Conservation (phyloP, 2,888 invertebrate genomes). For the Sarcophaga caerulescens region DNA sequence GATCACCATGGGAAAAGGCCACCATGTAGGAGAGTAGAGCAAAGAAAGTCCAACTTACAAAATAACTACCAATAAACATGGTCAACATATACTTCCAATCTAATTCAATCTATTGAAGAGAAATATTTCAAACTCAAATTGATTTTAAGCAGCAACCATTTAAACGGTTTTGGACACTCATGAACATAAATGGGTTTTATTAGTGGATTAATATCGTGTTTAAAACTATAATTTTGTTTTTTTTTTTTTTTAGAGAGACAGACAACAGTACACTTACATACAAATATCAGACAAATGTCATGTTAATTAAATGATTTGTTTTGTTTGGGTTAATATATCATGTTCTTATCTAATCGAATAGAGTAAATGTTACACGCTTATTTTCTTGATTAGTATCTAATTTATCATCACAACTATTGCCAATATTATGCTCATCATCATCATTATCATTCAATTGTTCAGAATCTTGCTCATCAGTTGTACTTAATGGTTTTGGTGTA, state of each 20-base stretch:
- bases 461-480: slow-evolving; percentile 9
- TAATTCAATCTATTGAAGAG: slow-evolving; percentile 84
- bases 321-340: background rate
- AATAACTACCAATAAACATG: slow-evolving; percentile 92
- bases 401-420: slow-evolving; percentile 25
- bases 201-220: slow-evolving; percentile 48
- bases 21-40: slow-evolving; percentile 90
- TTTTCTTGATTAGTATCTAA: slow-evolving; percentile 28
- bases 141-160: background rate
- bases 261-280: background rate
- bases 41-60: slow-evolving; percentile 90
- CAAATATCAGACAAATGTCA: background rate
- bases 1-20: slow-evolving; percentile 89
- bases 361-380: slow-evolving; percentile 52
- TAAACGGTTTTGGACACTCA: slow-evolving; percentile 3
- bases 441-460: slow-evolving; percentile 3
- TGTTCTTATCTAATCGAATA: slow-evolving; percentile 45
- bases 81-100: slow-evolving; percentile 96
- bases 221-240: background rate
- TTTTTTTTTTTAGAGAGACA: background rate
- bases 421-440: background rate
- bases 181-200: slow-evolving; percentile 23
- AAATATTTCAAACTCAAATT: slow-evolving; percentile 74
- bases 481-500: slow-evolving; percentile 35
- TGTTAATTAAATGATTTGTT: slow-evolving; percentile 39